Conservation (phyloP, 2,113 vertebrate species). For the Sapayoa aenigma region DNA sequence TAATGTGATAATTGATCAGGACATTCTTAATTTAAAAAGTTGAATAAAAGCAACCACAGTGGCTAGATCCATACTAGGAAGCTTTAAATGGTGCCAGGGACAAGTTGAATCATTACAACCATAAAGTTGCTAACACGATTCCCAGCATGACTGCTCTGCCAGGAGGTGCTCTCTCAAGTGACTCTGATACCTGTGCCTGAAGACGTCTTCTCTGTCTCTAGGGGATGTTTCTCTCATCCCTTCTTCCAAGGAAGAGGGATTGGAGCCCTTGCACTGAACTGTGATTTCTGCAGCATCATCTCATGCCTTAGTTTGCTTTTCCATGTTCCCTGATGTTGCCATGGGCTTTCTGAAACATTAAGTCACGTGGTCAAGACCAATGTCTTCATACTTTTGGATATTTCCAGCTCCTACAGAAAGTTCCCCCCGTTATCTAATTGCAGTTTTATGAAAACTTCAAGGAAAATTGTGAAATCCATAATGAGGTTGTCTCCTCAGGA, state of each 20-base stretch:
- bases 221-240: neutral
- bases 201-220: neutral
- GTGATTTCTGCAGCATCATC: neutral
- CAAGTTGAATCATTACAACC: neutral
- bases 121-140: neutral
- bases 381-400: neutral
- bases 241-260: neutral
- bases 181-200: neutral
- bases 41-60: neutral
- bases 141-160: neutral
- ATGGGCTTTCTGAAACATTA: neutral
- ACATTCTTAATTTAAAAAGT: neutral
- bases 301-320: neutral
- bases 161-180: neutral
- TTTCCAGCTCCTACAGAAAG: neutral
- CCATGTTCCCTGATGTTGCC: fast-evolving
- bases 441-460: neutral
- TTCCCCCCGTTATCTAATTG: neutral
- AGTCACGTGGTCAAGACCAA: neutral
- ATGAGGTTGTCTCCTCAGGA: neutral
- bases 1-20: neutral
- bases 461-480: neutral
- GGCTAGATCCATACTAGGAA: neutral
- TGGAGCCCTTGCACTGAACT: neutral
- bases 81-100: neutral